A percentile compares a stretch with the other conserved stretches of the same genome.
phyloP scores from a whole-genome alignment of 2,113 vertebrate species.

The Isurus oxyrinchus region DNA sequence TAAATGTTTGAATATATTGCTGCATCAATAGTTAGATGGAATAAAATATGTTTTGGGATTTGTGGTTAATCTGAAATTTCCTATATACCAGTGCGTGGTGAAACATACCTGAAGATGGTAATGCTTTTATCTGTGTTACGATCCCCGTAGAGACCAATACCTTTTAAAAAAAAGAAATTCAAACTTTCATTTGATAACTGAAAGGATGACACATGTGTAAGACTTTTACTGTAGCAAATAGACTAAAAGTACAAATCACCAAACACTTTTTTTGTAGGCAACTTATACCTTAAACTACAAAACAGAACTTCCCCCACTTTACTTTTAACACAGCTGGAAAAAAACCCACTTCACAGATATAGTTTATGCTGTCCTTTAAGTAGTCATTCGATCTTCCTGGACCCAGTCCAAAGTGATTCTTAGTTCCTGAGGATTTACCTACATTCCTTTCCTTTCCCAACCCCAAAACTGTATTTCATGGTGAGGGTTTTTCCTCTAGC shows the following conservation, averaged over 20 bases:
- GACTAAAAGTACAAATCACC: neutral
- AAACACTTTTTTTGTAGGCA: neutral
- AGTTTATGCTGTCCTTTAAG: too few relatives aligned
- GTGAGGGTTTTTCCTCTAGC: too few relatives aligned
- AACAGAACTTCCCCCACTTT: too few relatives aligned
- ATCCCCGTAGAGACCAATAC: neutral
- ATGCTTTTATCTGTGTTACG: neutral
- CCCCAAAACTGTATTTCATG: too few relatives aligned
- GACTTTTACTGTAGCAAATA: neutral
- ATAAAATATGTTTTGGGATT: neutral
- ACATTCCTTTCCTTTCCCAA: too few relatives aligned
- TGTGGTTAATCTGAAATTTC: neutral
- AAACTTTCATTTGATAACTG: neutral
- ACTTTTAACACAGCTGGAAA: too few relatives aligned
- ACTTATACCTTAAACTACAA: neutral
- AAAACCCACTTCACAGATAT: too few relatives aligned
- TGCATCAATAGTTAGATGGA: neutral
- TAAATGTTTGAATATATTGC: slow-evolving; percentile 14
- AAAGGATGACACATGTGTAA: neutral
- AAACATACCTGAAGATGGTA: neutral
- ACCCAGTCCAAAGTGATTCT: too few relatives aligned
- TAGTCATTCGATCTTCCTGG: too few relatives aligned
- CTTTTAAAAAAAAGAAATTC: neutral
- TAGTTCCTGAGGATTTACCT: too few relatives aligned
- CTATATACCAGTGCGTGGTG: neutral